Base-by-base conservation (phyloP, 2,113 vertebrate species). In the Paralichthys olivaceus region DNA sequence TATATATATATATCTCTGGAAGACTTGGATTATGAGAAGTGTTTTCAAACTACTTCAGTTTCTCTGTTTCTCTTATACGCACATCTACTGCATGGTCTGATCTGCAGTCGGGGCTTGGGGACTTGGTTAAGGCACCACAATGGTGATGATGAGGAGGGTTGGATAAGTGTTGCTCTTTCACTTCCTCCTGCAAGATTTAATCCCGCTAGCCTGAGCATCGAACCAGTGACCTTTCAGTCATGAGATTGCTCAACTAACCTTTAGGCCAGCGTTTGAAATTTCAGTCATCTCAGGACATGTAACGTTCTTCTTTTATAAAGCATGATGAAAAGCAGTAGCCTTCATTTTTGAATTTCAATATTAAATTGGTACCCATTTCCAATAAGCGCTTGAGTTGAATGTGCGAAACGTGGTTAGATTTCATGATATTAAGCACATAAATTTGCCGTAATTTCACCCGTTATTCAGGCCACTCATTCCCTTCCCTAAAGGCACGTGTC, bases 391-490 rank as follows among this genome's bases (percentile, higher is more conserved):
- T 19, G 25, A 54, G 25, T 60, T 53, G 7, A n/a, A 60, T 47
- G 28, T 29, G 7, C 4, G 0, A 28, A 4, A 32, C 7, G 8
- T 45, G 28, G 28, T 69, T 70, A 55, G 7, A 32, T 70, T 64
- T 64, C 32, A 51, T n/a, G 1, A 80, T 23, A 49, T 43, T 19
- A 57, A 49, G 32, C 15, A 11, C 45, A 45, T 47, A 54, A 4
- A 74, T 56, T 68, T 69, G 15, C 55, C 28, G 23, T 22, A 43
- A 56, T 72, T 65, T 62, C 15, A 20, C 3, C 29, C 20, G 58
- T 57, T 75, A 51, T 71, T 70, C 47, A 34, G 15, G n/a, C 28
- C 37, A 28, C 40, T 49, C 17, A 29, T 64, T 72, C 37, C 7
- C 12, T 40, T 61, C 67, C 70, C 62, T 7, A 20, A 40, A 59